phyloP scores from a whole-genome alignment of 2,797 vertebrate species.

The Paramormyrops hopkinsi region DNA sequence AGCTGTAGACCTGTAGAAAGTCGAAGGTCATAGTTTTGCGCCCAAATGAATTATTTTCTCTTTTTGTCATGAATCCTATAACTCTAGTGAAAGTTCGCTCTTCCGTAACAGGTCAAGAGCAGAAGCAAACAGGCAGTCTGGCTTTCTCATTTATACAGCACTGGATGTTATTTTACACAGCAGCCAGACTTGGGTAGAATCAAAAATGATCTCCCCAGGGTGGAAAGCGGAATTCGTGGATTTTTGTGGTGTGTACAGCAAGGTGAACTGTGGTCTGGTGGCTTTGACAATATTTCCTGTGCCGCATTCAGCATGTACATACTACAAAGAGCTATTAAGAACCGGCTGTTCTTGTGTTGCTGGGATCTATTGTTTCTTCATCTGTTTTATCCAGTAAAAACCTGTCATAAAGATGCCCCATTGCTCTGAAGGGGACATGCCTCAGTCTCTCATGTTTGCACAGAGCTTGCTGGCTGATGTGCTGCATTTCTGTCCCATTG shows the following conservation, averaged over 20 bases:
- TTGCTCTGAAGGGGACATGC: background rate
- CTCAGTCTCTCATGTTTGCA: background rate
- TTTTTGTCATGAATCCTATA: background rate
- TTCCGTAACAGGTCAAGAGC: background rate
- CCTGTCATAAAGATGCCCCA: background rate
- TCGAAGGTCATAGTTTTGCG: background rate
- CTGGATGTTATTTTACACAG: background rate
- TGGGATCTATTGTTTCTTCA: background rate
- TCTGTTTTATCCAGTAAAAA: background rate
- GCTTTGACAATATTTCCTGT: background rate
- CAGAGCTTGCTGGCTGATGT: background rate
- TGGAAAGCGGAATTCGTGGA: background rate
- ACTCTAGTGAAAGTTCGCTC: background rate
- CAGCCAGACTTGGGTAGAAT: background rate
- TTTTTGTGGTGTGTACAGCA: background rate
- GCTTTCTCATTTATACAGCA: background rate
- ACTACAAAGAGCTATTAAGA: background rate
- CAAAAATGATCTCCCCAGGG: background rate
- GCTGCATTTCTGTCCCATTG: background rate
- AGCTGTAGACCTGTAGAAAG: background rate
- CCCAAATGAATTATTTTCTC: background rate
- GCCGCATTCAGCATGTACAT: background rate
- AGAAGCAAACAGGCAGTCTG: background rate
- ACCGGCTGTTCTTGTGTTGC: background rate
- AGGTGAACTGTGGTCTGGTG: background rate